Conservation (phyloP, 2,113 vertebrate species). For the Rhinolophus sinicus region DNA sequence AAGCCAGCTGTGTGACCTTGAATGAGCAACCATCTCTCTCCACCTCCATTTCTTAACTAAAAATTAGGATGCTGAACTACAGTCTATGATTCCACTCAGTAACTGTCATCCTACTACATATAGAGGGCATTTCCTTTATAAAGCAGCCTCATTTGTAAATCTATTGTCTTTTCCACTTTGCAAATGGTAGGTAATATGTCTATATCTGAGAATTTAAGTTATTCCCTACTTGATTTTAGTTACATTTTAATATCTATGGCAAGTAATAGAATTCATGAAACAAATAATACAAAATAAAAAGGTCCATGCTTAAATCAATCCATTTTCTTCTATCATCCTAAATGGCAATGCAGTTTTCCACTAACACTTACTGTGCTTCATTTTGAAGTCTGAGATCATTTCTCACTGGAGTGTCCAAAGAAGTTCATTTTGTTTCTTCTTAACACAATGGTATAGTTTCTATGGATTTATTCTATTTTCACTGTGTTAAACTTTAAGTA, state of each 20-base stretch:
- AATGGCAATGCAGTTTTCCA: neutral
- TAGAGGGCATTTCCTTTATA: neutral
- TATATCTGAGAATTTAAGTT: neutral
- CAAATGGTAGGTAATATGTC: neutral
- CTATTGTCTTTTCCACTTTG: neutral
- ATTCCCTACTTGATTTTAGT: neutral
- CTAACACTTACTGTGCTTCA: slow-evolving; percentile 52
- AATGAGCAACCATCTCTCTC: neutral
- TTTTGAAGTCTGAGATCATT: slow-evolving; percentile 32
- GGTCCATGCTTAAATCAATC: neutral
- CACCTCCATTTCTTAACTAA: slow-evolving; percentile 19
- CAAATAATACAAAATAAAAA: neutral
- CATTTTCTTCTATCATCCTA: neutral
- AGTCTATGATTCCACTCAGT: neutral
- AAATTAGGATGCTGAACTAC: neutral
- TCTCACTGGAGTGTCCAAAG: slow-evolving; percentile 16
- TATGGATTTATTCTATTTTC: slow-evolving; percentile 52
- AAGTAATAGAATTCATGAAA: slow-evolving; percentile 43
- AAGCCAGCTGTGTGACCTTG: neutral
- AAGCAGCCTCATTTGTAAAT: neutral
- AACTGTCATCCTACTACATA: neutral
- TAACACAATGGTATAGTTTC: slow-evolving; percentile 50
- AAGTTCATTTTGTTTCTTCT: slow-evolving; percentile 62
- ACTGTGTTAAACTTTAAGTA: slow-evolving; percentile 62
- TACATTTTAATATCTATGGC: neutral